phyloP scores from a whole-genome alignment of 2,888 invertebrate genomes.

The Drosophila phalerata region DNA sequence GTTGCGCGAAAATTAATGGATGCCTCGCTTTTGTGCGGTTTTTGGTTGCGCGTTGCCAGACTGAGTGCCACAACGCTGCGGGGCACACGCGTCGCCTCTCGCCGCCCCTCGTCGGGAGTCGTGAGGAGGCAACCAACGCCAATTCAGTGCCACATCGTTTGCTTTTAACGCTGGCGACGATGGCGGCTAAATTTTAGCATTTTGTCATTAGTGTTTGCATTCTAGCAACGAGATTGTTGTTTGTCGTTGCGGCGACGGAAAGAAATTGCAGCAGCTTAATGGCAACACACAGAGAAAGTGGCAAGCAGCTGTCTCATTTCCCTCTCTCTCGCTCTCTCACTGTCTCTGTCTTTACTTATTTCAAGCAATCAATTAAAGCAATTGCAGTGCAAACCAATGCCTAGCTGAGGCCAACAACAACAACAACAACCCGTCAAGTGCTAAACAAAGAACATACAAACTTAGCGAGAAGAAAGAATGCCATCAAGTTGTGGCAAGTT shows the following conservation, averaged over 20 bases:
- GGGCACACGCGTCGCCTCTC: not conserved
- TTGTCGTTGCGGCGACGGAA: constrained; percentile 62
- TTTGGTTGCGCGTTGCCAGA: constrained; percentile 65
- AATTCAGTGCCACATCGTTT: constrained; percentile 57
- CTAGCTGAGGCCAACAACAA: constrained; percentile 22
- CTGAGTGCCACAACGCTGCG: constrained; percentile 38
- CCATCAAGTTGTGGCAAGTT: constrained; percentile 25
- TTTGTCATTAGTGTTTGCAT: constrained; percentile 82
- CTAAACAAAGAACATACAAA: constrained; percentile 30
- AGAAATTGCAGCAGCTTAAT: constrained; percentile 69
- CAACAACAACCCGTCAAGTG: constrained; percentile 43
- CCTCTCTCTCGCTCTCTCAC: not conserved
- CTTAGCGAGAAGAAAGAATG: constrained; percentile 16
- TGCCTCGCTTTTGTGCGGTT: constrained; percentile 81
- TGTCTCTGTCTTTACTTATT: not conserved
- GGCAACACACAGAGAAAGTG: constrained; percentile 19
- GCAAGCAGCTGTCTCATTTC: constrained; percentile 5
- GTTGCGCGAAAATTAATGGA: constrained; percentile 83
- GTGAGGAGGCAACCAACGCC: constrained; percentile 1
- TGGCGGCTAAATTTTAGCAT: constrained; percentile 77
- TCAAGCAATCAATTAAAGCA: constrained; percentile 69
- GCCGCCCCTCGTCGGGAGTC: no score
- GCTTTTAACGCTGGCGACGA: constrained; percentile 62
- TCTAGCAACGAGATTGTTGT: constrained; percentile 74
- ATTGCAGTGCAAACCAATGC: constrained; percentile 30